Base-by-base conservation (phyloP, 35 echinoderm and acorn worm genomes). In the Apostichopus japonicus region DNA sequence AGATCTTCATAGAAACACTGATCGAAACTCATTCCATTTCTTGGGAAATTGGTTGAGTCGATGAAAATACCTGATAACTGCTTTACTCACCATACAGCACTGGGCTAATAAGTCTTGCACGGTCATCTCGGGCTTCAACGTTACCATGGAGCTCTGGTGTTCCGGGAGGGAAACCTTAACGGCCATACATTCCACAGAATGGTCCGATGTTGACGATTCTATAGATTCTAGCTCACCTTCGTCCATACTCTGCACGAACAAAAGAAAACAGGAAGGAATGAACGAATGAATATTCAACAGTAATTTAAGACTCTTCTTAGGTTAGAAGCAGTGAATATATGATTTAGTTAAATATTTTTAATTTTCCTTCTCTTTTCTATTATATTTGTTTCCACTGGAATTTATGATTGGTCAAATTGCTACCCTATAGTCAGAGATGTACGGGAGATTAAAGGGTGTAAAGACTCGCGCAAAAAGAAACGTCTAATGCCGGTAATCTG, bases 111-210 rank as follows among this genome's bases (percentile, higher is more conserved):
- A 65, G 79, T 96, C 97, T 24, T 99, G 97, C 8, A 99, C 97
- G 6, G 95, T 96, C 97, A 99, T 99, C 8, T 94, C 97, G 19
- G 92, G 93, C 90, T 91, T 96, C 54, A 99, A 63, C 5, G 95
- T 96, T 44, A 96, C 95, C 93, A 99, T 96, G 8, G 95, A 93
- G 82, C 97, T 99, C 62, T 99, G 95, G 78, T 95, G 93, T 77
- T 95, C 92, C 0, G 97, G 97, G 16, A 99, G 44, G 7, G 82
- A 27, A 9, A 99, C 94, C 95, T 99, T 99, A 56, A 96, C 92
- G 0, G 81, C 56, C 59, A 84, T 87, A 24, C 95, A 92, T 21
- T 99, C 97, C 16, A 58, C 83, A 24, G 92, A 93, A 16, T 92
- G 84, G 4, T 96, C 95, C 51, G 95, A 99, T 4, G 86, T 79